phyloP scores from a whole-genome alignment of 2,797 vertebrate species.

The Lerista edwardsae region DNA sequence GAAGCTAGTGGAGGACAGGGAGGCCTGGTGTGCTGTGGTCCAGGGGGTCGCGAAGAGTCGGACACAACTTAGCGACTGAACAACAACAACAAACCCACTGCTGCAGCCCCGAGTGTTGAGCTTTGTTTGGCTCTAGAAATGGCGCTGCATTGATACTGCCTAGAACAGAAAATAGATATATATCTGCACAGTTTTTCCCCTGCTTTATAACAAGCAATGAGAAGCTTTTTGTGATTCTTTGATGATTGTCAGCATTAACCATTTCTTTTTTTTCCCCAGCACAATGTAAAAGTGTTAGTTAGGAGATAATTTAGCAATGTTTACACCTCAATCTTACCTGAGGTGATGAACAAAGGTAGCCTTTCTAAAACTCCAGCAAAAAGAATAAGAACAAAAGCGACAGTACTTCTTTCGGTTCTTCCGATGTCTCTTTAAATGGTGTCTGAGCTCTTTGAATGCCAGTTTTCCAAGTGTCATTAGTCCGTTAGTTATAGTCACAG shows the following conservation, averaged over 20 bases:
- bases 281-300: too few relatives aligned
- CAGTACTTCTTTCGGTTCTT: conserved; percentile 1
- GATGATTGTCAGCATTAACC: not conserved
- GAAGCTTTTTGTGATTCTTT: not conserved
- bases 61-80: too few relatives aligned
- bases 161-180: not conserved
- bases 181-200: not conserved
- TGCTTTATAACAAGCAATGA: not conserved
- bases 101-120: too few relatives aligned
- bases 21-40: too few relatives aligned
- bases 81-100: too few relatives aligned
- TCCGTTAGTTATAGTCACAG: conserved; percentile 35
- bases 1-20: too few relatives aligned
- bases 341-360: conserved; percentile 33
- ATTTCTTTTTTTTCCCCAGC: too few relatives aligned
- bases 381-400: not conserved
- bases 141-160: not conserved
- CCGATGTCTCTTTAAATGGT: conserved; percentile 28
- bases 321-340: conserved; percentile 13
- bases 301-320: conserved; percentile 6
- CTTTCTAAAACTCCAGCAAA: conserved; percentile 16
- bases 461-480: conserved; percentile 32
- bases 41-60: too few relatives aligned
- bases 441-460: conserved; percentile 1
- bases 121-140: too few relatives aligned